phyloP scores from a whole-genome alignment of 2,113 vertebrate genomes.

The Marmota flaviventris region DNA sequence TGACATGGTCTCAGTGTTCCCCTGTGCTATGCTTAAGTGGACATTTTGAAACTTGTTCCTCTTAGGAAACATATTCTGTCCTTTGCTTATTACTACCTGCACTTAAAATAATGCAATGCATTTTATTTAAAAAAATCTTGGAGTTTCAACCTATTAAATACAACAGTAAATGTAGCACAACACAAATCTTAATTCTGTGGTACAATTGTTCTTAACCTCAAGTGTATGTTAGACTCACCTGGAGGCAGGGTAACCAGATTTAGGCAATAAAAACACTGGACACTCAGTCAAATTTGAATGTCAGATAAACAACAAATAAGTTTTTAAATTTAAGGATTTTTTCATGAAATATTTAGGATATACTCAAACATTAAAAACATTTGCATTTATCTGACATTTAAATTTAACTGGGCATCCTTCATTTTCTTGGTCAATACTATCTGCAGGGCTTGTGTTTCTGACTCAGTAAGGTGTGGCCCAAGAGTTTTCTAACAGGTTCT shows the following conservation, averaged over 20 bases:
- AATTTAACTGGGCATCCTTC: background rate
- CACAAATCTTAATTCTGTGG: background rate
- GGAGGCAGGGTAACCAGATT: background rate
- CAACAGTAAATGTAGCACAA: background rate
- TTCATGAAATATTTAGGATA: background rate
- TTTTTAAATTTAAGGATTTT: background rate
- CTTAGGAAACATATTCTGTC: background rate
- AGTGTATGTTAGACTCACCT: background rate
- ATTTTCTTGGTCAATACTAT: background rate
- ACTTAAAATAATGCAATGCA: constrained; percentile 13
- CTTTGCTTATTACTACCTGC: background rate
- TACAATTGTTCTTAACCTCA: background rate
- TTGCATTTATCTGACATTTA: background rate
- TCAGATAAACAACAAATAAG: background rate
- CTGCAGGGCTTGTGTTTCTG: background rate
- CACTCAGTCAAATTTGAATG: background rate
- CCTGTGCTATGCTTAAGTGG: background rate
- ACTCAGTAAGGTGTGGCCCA: background rate
- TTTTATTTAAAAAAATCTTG: background rate
- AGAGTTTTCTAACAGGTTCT: background rate
- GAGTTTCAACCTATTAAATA: background rate
- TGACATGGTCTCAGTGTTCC: background rate
- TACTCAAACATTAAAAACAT: background rate
- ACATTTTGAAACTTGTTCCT: background rate
- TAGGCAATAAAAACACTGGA: background rate